Evolutionary conservation across 2,888 invertebrate species (phyloP).

Genomic region (Pollenia angustigena): DNA sequence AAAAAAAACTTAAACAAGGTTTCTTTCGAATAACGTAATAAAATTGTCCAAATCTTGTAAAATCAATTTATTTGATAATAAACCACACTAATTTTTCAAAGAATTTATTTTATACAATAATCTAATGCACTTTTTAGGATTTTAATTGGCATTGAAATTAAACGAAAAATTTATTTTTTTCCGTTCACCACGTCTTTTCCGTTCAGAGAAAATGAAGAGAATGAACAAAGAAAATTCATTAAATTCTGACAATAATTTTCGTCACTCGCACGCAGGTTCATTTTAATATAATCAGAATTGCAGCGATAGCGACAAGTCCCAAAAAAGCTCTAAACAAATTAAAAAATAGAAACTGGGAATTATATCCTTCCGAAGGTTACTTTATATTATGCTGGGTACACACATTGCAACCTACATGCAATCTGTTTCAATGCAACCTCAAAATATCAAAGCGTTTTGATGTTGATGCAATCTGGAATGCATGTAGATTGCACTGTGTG

Average conservation of each 20-base stretch:
- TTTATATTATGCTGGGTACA: too few relatives aligned
- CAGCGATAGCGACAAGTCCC: neutral
- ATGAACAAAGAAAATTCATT: slow-evolving; percentile 66
- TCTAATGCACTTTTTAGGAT: slow-evolving; percentile 41
- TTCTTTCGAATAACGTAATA: neutral
- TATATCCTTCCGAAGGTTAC: too few relatives aligned
- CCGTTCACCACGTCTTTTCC: slow-evolving; percentile 45
- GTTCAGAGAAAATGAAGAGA: slow-evolving; percentile 62
- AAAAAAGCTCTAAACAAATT: too few relatives aligned
- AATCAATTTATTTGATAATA: neutral
- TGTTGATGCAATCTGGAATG: too few relatives aligned
- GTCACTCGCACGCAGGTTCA: slow-evolving; percentile 27
- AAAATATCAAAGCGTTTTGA: too few relatives aligned
- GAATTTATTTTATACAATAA: slow-evolving; percentile 28
- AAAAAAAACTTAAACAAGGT: slow-evolving; percentile 42
- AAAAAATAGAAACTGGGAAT: too few relatives aligned
- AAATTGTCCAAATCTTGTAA: slow-evolving; percentile 12
- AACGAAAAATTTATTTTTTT: slow-evolving; percentile 3
- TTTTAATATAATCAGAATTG: neutral
- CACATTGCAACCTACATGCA: too few relatives aligned
- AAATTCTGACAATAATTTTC: slow-evolving; percentile 6
- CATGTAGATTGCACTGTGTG: too few relatives aligned
- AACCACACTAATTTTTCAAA: slow-evolving; percentile 26
- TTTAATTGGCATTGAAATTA: slow-evolving; percentile 35
- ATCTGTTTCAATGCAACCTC: too few relatives aligned